A percentile compares a stretch with the other conserved stretches of the same genome.
phyloP scores from a whole-genome alignment of 1,140 invertebrate species.

The Drosophila kurseongensis region DNA sequence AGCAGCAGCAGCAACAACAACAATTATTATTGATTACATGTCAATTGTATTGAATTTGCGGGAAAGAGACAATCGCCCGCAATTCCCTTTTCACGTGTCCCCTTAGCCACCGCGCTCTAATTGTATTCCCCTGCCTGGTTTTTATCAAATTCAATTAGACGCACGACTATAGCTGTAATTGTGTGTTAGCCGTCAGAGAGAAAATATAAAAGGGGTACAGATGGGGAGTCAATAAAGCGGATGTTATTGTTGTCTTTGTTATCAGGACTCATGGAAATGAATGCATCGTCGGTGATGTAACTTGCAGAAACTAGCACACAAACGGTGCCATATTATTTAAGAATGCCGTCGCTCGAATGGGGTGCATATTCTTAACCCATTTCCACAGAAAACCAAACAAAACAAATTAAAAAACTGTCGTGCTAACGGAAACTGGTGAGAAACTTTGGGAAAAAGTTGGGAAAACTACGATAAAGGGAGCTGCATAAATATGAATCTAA shows the following conservation, averaged over 20 bases:
- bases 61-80: conserved; percentile 12
- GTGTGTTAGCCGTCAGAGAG: conserved; percentile 34
- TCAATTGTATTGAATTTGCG: conserved; percentile 61
- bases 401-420: conserved; percentile 44
- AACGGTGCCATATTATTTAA: conserved; percentile 22
- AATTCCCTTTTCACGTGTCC: conserved; percentile 9
- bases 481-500: conserved; percentile 70
- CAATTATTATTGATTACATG: conserved; percentile 76
- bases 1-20: conserved; percentile 41
- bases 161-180: conserved; percentile 58
- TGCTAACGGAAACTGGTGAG: conserved; percentile 9
- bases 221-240: conserved; percentile 27
- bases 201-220: conserved; percentile 5
- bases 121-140: conserved; percentile 21
- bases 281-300: conserved; percentile 57
- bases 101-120: conserved; percentile 14
- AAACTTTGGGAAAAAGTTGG: conserved; percentile 18
- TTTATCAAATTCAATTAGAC: conserved; percentile 72
- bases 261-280: conserved; percentile 49
- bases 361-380: conserved; percentile 75
- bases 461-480: neutral
- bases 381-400: conserved; percentile 32
- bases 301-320: conserved; percentile 8
- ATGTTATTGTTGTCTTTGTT: conserved; percentile 39
- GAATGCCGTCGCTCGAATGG: neutral